Conservation (phyloP, 2,113 vertebrate genomes). For the Machaerirhynchus nigripectus region DNA sequence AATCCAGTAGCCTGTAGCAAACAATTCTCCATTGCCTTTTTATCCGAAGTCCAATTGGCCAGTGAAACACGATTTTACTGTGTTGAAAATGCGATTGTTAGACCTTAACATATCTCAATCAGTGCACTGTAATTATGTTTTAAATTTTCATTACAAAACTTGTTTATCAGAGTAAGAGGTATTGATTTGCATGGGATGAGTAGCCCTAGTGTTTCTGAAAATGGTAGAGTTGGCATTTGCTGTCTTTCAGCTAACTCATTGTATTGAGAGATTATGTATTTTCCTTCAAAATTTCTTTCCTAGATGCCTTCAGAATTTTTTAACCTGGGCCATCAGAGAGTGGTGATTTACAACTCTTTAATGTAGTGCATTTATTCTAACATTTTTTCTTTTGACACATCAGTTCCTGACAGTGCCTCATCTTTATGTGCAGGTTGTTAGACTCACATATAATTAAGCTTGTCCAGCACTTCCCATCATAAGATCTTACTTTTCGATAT, state of each 20-base stretch:
- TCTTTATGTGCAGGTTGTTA: not conserved
- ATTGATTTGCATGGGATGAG: constrained; percentile 1
- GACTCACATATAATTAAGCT: not conserved
- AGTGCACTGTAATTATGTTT: not conserved
- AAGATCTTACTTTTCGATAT: not conserved
- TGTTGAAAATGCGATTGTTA: not conserved
- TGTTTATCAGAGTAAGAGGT: not conserved
- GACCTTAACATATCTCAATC: not conserved
- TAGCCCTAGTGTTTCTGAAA: not conserved
- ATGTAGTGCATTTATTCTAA: not conserved
- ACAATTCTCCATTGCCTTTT: not conserved
- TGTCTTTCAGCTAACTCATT: not conserved
- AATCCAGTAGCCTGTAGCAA: not conserved
- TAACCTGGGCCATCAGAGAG: not conserved
- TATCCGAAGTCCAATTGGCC: not conserved
- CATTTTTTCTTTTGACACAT: not conserved
- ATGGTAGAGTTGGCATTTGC: not conserved
- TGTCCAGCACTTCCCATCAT: not conserved
- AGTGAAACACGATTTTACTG: not conserved
- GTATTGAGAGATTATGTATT: not conserved
- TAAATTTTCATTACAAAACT: constrained; percentile 24
- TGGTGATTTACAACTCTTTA: constrained; percentile 13
- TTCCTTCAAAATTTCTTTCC: not conserved
- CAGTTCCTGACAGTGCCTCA: not conserved
- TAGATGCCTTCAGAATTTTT: not conserved